Evolutionary conservation across 2,113 vertebrate species (phyloP).

Genomic region (Syngnathus typhle): DNA sequence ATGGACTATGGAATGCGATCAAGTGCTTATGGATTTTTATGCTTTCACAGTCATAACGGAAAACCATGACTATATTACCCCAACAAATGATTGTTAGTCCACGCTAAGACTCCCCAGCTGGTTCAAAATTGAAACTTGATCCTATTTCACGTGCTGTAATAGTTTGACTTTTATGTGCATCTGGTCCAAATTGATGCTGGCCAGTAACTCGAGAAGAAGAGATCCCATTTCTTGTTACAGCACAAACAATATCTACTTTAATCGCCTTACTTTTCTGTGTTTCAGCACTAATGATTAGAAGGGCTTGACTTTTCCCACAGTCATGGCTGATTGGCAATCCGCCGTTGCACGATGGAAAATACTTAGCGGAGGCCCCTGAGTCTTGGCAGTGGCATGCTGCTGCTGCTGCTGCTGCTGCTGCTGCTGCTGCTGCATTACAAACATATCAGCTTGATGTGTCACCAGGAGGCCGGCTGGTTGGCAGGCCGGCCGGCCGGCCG

Average conservation of each 20-base stretch:
- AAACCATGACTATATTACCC: no score
- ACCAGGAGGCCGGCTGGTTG: constrained; percentile 36
- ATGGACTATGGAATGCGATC: no score
- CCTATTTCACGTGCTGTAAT: no score
- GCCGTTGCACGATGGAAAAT: constrained; percentile 11
- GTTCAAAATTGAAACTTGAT: no score
- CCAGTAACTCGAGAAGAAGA: neutral
- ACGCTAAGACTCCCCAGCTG: no score
- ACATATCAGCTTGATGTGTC: constrained; percentile 62
- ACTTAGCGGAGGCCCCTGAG: constrained; percentile 20
- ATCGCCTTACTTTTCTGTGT: neutral
- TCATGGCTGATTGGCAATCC: neutral
- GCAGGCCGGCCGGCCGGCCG: no score
- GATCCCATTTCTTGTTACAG: neutral
- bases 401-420: no score
- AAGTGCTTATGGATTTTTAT: no score
- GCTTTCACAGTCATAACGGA: no score
- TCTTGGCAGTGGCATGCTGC: constrained; percentile 38
- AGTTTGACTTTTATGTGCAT: no score
- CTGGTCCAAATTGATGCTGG: neutral
- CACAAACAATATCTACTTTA: neutral
- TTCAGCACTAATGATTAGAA: neutral
- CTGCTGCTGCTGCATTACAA: constrained; percentile 45
- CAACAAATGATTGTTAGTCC: no score
- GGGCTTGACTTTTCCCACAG: neutral